Evolutionary conservation across 2,113 vertebrate genomes (phyloP).

Genomic region (Nothocercus julius): DNA sequence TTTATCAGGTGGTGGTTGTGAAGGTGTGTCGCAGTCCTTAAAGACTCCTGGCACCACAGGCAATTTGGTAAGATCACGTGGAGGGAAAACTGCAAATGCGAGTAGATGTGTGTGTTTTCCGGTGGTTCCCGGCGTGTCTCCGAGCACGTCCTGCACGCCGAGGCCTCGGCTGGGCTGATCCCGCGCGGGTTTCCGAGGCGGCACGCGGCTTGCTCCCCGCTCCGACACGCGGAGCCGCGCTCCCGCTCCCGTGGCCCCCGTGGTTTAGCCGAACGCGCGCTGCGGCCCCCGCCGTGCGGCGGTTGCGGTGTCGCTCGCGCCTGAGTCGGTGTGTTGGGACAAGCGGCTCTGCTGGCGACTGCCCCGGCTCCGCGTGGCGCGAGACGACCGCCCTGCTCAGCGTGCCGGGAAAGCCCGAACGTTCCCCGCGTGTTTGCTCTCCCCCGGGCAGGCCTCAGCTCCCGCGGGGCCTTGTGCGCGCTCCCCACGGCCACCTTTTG

Average conservation of each 20-base stretch:
- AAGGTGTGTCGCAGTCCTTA: background rate
- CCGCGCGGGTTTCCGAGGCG: background rate
- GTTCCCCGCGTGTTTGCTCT: background rate
- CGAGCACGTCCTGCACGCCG: background rate
- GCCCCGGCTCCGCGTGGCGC: fast-evolving
- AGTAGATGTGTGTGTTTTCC: background rate
- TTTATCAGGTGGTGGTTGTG: background rate
- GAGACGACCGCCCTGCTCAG: fast-evolving
- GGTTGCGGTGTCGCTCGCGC: background rate
- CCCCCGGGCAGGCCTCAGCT: background rate
- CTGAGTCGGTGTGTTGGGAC: background rate
- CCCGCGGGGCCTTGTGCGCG: background rate
- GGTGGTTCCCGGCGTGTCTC: background rate
- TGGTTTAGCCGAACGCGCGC: constrained; percentile 1
- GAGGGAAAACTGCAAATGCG: background rate
- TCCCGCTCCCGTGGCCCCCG: background rate
- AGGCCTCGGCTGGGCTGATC: background rate
- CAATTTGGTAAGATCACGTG: fast-evolving
- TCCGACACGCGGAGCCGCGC: background rate
- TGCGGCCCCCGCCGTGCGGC: background rate
- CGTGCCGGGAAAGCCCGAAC: background rate
- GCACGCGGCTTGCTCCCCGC: fast-evolving
- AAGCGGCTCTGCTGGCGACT: background rate
- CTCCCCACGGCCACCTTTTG: background rate
- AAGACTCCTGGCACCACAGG: background rate